These are phyloP conservation scores for Chitala chitala DNA, from an alignment of 2,113 vertebrate genomes.

Conservation along the genomic window DNA sequence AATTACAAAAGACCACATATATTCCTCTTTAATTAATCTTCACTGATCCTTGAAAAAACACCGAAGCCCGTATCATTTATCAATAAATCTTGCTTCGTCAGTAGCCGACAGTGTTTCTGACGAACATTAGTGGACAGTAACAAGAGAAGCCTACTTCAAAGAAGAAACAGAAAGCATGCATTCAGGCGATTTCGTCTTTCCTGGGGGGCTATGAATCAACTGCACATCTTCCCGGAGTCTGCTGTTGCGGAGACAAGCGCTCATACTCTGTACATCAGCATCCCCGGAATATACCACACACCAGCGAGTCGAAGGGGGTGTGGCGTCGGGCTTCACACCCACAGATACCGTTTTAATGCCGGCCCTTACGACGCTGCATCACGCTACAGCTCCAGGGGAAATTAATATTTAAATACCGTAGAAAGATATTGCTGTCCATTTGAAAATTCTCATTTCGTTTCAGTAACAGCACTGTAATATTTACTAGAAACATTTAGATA, in stretches of 20 bases:
- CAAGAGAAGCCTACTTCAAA: conserved; percentile 15
- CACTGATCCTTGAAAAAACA: conserved; percentile 32
- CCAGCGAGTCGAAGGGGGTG: conserved; percentile 58
- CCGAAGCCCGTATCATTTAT: conserved; percentile 16
- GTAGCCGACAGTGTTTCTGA: conserved; percentile 15
- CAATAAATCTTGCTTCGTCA: conserved; percentile 9
- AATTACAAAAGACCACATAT: conserved; percentile 43
- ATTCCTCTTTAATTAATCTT: conserved; percentile 41
- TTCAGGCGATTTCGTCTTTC: conserved; percentile 24
- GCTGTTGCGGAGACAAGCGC: conserved; percentile 53
- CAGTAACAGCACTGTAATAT: not conserved
- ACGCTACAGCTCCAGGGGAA: not conserved
- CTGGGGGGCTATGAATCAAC: conserved; percentile 22
- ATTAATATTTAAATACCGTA: conserved; percentile 7
- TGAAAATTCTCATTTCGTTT: not conserved
- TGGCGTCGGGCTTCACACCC: conserved; percentile 37
- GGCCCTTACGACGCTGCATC: not conserved
- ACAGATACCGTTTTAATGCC: not conserved
- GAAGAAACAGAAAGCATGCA: conserved; percentile 21
- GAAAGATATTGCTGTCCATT: not conserved
- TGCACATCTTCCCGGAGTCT: conserved; percentile 31
- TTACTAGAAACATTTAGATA: not conserved
- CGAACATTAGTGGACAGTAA: conserved; percentile 8
- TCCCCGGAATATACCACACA: conserved; percentile 63
- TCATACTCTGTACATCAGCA: conserved; percentile 62